These are phyloP conservation scores for Tragelaphus strepsiceros DNA, from an alignment of 2,113 vertebrate genomes.

Conservation along the genomic window DNA sequence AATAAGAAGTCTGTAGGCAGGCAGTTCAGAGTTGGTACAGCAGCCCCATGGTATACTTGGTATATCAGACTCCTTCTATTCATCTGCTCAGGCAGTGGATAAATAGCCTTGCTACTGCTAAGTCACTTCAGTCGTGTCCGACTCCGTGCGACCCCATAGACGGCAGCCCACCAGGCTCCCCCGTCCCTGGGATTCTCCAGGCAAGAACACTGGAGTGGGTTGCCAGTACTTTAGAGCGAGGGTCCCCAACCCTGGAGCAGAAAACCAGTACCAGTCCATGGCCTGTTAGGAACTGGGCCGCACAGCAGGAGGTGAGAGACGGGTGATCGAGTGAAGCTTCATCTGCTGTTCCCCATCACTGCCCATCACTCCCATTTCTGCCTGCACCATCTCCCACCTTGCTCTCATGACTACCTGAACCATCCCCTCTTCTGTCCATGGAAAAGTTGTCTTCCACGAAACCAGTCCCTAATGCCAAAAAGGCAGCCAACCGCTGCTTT, in stretches of 20 bases:
- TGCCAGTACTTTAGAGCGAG: not conserved
- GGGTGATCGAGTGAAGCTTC: not conserved
- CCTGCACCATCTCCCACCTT: accelerated
- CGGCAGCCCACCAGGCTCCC: too few species aligned
- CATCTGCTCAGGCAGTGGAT: not conserved
- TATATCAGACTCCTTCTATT: not conserved
- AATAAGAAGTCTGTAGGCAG: not conserved
- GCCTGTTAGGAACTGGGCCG: not conserved
- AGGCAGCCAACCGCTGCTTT: not conserved
- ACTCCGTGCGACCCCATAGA: too few species aligned
- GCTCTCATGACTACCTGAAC: not conserved
- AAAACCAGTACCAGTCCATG: not conserved
- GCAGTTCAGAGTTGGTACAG: not conserved
- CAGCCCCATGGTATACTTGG: not conserved
- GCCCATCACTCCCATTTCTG: not conserved
- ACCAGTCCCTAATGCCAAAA: not conserved
- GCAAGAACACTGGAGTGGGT: too few species aligned
- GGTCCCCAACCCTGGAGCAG: not conserved
- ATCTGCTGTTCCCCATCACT: not conserved
- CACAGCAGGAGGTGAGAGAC: not conserved
- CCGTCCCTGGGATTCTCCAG: too few species aligned
- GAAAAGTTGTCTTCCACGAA: not conserved
- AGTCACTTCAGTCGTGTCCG: too few species aligned
- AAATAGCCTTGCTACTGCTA: not conserved
- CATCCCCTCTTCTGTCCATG: not conserved